Evolutionary conservation across 1,140 invertebrate genomes (phyloP), one percentile per base, ranked within the genome.

Genomic region (Lanistes nyassanus): DNA sequence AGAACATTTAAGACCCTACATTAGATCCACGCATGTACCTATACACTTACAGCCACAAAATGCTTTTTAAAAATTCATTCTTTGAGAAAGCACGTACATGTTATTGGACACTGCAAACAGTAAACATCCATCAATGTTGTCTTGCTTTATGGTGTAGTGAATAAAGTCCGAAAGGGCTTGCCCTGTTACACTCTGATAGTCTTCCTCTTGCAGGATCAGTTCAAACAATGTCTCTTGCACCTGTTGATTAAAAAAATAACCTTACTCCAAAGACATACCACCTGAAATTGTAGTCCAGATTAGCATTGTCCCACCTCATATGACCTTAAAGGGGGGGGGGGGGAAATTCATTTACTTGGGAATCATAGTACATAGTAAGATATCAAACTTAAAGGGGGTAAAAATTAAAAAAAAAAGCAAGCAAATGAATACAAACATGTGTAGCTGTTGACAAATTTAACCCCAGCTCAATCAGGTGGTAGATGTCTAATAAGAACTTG

Each of bases 71-170:
- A 60, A 60, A 23, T 16, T 26, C 56, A 1, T 23, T 16, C 23
- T 60, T 0, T 26, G 26, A 31, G 6, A 13, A 26, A 19, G 31
- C 7, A 51, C 74, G 34, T 55, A 80, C 79, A 65, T 75, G 68
- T 76, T 62, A 39, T 77, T 77, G 55, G 64, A 56, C 29, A 77
- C 51, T 19, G 74, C 76, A 77, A 77, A 80, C 26, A 75, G 56
- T 26, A 80, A 74, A 26, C 76, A 66, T 4, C 79, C 79, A 58
- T 73, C 76, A 55, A 77, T 77, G 64, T 77, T 75, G 47, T 74
- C 67, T 36, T 65, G 29, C 34, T 55, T 47, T 3, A 80, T 72
- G 53, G 74, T 76, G 74, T 68, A 77, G 21, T 55, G n/a, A 16
- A 67, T 64, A 13, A 80, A 77, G 16, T 67, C 70, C 23, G 23